Percentiles rank a stretch among this genome's conserved stretches.
These are phyloP conservation scores for Sminthurinus signatus DNA, from an alignment of 1,140 invertebrate species.

Conservation along the genomic window DNA sequence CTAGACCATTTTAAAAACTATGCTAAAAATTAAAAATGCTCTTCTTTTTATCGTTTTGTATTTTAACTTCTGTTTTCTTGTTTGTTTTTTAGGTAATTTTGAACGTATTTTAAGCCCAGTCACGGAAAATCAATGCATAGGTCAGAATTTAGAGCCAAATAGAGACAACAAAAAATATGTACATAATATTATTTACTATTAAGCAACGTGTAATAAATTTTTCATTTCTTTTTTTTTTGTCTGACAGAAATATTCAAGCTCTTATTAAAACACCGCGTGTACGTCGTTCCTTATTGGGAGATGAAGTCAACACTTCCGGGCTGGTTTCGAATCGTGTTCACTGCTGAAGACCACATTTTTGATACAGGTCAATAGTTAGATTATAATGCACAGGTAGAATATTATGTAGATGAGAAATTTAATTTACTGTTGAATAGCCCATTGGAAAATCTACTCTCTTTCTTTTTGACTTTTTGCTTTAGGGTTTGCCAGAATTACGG, in stretches of 20 bases:
- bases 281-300: constrained; percentile 14
- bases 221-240: not conserved
- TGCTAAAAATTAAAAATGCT: no score
- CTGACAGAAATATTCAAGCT: constrained; percentile 5
- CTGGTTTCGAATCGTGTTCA: constrained; percentile 17
- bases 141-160: not conserved
- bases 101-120: not conserved
- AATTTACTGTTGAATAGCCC: not conserved
- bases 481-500: constrained; percentile 9
- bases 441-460: not conserved
- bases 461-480: no score
- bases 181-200: no score
- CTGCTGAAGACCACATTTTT: constrained; percentile 14
- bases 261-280: constrained; percentile 3
- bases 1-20: no score
- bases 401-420: not conserved
- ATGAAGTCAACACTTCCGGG: constrained; percentile 8
- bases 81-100: no score
- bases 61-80: no score
- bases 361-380: constrained; percentile 4
- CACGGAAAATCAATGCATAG: constrained; percentile 1
- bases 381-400: not conserved
- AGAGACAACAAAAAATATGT: not conserved
- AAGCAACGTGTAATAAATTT: not conserved
- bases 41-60: no score